These are phyloP conservation scores for Philhelius pedissequus DNA, from an alignment of 2,888 invertebrate genomes.

Conservation along the genomic window DNA sequence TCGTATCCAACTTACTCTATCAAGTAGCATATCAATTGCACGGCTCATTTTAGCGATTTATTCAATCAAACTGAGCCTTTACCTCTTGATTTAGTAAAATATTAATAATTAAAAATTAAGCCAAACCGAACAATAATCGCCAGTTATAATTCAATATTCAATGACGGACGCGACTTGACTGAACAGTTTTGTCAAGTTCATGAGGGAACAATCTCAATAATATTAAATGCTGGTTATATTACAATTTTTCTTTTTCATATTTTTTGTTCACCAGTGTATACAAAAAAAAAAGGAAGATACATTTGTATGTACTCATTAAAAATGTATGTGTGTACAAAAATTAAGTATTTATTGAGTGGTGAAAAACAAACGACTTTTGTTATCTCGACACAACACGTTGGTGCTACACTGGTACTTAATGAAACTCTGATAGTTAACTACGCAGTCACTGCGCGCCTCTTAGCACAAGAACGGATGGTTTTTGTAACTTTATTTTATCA, in stretches of 20 bases:
- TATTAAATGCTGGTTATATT: constrained; percentile 54
- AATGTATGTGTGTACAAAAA: constrained; percentile 24
- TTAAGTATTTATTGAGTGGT: constrained; percentile 37
- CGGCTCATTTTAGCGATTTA: constrained; percentile 73
- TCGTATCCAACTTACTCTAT: constrained; percentile 75
- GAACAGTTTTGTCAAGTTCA: constrained; percentile 66
- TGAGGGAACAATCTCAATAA: constrained; percentile 56
- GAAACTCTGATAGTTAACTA: constrained; percentile 23
- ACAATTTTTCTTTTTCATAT: constrained; percentile 7
- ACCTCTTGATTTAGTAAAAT: not conserved
- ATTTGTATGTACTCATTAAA: constrained; percentile 43
- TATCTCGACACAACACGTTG: too few relatives aligned
- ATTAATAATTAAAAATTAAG: not conserved
- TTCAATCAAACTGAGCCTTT: not conserved
- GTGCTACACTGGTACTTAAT: constrained; percentile 43
- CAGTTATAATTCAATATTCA: constrained; percentile 61
- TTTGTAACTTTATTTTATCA: constrained; percentile 43
- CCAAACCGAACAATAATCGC: constrained; percentile 28
- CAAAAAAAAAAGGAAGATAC: constrained; percentile 25
- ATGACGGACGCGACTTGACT: constrained; percentile 69
- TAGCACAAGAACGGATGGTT: not conserved
- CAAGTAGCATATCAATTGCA: constrained; percentile 77
- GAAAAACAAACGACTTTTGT: constrained; percentile 53
- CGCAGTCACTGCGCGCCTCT: not conserved
- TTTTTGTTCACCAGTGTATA: constrained; percentile 4